Evolutionary conservation across 2,888 invertebrate species (phyloP), one percentile per base, ranked within the genome.

Genomic region (Lacanobia oleracea): DNA sequence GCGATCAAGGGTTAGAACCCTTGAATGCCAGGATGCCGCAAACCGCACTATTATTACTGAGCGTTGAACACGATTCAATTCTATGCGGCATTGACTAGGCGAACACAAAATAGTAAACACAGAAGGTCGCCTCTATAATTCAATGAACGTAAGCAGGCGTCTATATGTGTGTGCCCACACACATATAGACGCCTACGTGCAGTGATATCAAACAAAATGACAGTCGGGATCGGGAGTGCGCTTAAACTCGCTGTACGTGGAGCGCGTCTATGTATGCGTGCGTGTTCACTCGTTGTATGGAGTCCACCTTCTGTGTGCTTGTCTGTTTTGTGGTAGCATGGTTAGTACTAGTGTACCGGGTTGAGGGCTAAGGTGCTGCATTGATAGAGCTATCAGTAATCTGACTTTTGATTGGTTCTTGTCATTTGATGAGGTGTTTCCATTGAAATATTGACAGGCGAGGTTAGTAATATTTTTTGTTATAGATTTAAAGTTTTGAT

Each of bases 51-150:
- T 67, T 53, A 70, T 63, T 63, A 71, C 54, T 70, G 50, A 64
- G 70, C 61, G 64, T 65, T 66, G 37, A 76, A 72, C 69, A 50
- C 67, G 51, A 79, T 76, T 70, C 74, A 82, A 74, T 79, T 74
- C 69, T 70, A 82, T 51, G 72, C 45, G 63, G 72, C 71, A 68
- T 69, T 76, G 57, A 68, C 56, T 54, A 61, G 12, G 53, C 3
- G 0, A 18, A 18, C 2, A 3, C 6, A 43, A 16, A 33, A 33
- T 16, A 16, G 2, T 18, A 48, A 7, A 5, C 8, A n/a, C 43
- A 60, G 51, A 61, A 72, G 51, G 2, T 0, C 2, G 0, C 0
- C 14, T 72, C 21, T 8, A 8, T 18, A 21, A n/a, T n/a, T n/a
- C 21, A 43, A 27, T 4, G 3, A 27, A 5, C 6, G 0, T 48